Percentiles rank a stretch among this genome's conserved stretches.
Evolutionary conservation across 2,888 invertebrate species (phyloP).

Genomic region (Stenolophus ochropezus): DNA sequence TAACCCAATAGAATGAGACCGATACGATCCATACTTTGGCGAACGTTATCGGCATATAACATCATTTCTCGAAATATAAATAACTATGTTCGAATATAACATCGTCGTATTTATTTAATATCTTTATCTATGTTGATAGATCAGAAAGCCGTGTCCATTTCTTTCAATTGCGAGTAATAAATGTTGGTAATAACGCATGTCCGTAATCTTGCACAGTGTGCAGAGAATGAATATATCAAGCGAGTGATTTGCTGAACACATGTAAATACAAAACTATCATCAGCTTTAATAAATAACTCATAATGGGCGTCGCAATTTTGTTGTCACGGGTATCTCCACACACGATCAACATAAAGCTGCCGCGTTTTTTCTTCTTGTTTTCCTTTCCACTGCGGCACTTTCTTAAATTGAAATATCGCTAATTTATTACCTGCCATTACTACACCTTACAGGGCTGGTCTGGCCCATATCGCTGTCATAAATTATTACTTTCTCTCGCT

Average conservation of each 20-base stretch:
- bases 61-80: too few relatives aligned
- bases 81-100: too few relatives aligned
- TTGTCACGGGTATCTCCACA: constrained; percentile 39
- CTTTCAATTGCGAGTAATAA: neutral
- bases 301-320: constrained; percentile 42
- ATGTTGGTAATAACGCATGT: neutral
- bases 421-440: constrained; percentile 39
- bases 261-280: constrained; percentile 33
- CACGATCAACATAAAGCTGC: constrained; percentile 40
- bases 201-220: neutral
- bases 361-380: constrained; percentile 37
- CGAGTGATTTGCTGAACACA: constrained; percentile 15
- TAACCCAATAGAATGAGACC: too few relatives aligned
- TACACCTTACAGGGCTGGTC: constrained; percentile 13
- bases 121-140: neutral
- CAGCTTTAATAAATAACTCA: constrained; percentile 40
- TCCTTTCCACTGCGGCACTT: constrained; percentile 33
- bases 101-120: too few relatives aligned
- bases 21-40: too few relatives aligned
- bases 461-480: neutral
- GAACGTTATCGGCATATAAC: too few relatives aligned
- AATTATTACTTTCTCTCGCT: neutral
- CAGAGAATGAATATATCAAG: constrained; percentile 19
- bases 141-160: neutral
- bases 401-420: constrained; percentile 48